A percentile compares a stretch with the other conserved stretches of the same genome.
These are phyloP conservation scores for Tamandua tetradactyla DNA, from an alignment of 2,797 vertebrate species.

Conservation along the genomic window DNA sequence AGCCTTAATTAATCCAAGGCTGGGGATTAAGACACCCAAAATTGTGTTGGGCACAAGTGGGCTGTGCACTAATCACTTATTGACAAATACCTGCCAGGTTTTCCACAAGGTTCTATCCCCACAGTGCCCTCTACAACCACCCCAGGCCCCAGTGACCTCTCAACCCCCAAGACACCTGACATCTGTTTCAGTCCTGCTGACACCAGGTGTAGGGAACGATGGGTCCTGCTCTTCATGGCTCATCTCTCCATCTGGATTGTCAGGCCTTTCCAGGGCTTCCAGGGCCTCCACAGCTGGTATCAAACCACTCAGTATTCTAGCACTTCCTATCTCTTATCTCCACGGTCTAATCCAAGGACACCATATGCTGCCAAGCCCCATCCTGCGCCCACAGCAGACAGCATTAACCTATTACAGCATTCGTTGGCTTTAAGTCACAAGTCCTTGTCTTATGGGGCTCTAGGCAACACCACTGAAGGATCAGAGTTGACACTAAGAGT, in stretches of 20 bases:
- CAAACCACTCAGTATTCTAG: neutral
- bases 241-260: neutral
- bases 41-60: neutral
- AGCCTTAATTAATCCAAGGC: constrained; percentile 25
- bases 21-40: constrained; percentile 19
- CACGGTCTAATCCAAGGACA: neutral
- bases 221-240: neutral
- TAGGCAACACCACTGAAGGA: neutral
- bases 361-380: neutral
- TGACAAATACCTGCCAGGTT: neutral
- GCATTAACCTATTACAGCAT: neutral
- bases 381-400: neutral
- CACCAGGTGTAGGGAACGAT: neutral
- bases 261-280: too few relatives aligned
- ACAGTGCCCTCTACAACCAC: neutral
- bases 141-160: neutral
- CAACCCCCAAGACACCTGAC: neutral
- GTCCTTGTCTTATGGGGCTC: neutral
- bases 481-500: neutral
- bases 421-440: neutral
- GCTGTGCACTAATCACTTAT: neutral
- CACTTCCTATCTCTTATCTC: neutral
- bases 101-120: neutral
- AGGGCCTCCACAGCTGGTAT: neutral
- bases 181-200: neutral